Evolutionary conservation across 1,140 invertebrate genomes (phyloP).

Genomic region (Physella acuta): DNA sequence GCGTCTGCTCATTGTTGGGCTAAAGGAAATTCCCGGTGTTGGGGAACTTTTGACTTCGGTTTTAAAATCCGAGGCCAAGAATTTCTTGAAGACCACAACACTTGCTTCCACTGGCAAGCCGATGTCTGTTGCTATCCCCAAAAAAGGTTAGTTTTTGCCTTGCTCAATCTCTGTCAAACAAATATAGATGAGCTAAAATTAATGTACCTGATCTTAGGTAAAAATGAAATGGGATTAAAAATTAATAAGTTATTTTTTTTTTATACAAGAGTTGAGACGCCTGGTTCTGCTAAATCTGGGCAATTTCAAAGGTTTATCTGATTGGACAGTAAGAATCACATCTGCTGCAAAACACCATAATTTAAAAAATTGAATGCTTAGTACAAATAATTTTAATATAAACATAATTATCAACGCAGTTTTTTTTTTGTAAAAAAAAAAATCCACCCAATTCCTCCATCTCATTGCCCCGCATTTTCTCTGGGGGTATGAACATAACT

Average conservation of each 20-base stretch:
- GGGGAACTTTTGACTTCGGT: constrained; percentile 31
- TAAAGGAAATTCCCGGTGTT: constrained; percentile 46
- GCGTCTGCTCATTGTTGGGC: constrained; percentile 36
- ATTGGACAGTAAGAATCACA: no score
- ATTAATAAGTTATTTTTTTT: background rate
- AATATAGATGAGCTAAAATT: background rate
- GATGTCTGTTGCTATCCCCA: constrained; percentile 8
- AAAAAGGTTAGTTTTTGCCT: constrained; percentile 20
- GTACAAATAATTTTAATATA: no score
- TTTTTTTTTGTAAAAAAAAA: no score
- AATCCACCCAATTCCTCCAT: no score
- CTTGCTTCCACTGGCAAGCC: constrained; percentile 9
- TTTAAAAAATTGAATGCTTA: no score
- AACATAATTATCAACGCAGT: no score
- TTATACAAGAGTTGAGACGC: background rate
- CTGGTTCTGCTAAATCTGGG: background rate
- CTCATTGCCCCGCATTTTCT: background rate
- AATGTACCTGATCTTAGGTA: background rate
- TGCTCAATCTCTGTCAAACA: background rate
- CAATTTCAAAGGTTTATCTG: no score
- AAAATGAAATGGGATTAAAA: background rate
- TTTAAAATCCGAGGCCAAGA: constrained; percentile 41
- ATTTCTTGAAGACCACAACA: constrained; percentile 43
- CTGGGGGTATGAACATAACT: background rate
- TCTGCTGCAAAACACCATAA: no score